A percentile compares a stretch with the other conserved stretches of the same genome.
Conservation (phyloP, 2,888 invertebrate genomes). For the Linnaemya tessellans region DNA sequence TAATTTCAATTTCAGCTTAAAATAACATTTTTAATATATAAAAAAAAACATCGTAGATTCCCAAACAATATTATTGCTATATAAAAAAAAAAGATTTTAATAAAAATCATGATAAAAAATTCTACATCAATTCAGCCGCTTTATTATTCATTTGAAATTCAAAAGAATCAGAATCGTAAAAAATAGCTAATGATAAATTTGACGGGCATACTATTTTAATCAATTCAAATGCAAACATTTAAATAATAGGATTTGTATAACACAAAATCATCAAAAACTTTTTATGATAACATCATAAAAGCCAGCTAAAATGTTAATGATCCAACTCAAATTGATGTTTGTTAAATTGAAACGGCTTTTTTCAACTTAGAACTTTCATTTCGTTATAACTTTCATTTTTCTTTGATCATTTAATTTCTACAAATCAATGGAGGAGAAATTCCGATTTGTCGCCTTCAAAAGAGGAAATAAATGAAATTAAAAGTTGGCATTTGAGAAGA, state of each 20-base stretch:
- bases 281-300: background rate
- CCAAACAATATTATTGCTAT: conserved; percentile 2
- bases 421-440: no score
- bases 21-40: background rate
- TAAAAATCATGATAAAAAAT: background rate
- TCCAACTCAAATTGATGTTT: background rate
- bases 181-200: conserved; percentile 37
- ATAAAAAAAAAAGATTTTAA: background rate
- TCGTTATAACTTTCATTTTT: no score
- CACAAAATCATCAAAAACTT: background rate
- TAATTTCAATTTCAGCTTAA: conserved; percentile 5
- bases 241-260: background rate
- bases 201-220: background rate
- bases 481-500: no score
- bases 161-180: conserved; percentile 50
- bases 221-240: conserved; percentile 9
- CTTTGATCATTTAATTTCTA: no score
- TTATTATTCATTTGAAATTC: conserved; percentile 38
- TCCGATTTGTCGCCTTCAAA: no score
- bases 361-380: no score
- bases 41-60: background rate
- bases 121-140: conserved; percentile 21
- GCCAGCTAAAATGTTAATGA: background rate
- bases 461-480: no score
- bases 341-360: background rate